phyloP scores from a whole-genome alignment of 2,797 vertebrate genomes.

The Ptychadena robeensis region DNA sequence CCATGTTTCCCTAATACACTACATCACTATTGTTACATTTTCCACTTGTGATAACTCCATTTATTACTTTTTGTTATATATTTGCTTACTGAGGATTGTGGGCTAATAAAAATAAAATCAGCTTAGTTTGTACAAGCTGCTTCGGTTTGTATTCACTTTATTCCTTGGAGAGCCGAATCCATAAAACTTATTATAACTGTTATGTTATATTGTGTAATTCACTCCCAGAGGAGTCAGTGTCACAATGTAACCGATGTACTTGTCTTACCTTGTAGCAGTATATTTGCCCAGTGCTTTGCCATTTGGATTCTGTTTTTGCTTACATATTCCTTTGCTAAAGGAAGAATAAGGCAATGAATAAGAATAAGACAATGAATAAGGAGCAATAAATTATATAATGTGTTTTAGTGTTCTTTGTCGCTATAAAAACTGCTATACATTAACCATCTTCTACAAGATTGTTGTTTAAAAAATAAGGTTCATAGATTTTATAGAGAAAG shows the following conservation, averaged over 20 bases:
- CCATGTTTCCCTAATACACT: no score
- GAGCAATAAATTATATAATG: slow-evolving; percentile 25
- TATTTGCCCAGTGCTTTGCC: slow-evolving; percentile 18
- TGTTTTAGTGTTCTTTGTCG: slow-evolving; percentile 6
- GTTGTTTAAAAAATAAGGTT: slow-evolving; percentile 15
- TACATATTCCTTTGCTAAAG: slow-evolving; percentile 27
- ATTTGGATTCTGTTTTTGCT: slow-evolving; percentile 28
- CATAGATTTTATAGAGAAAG: slow-evolving; percentile 21
- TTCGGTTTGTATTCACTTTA: slow-evolving; percentile 25
- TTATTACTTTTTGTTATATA: background rate
- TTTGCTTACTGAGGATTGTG: slow-evolving; percentile 9
- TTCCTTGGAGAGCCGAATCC: slow-evolving; percentile 29
- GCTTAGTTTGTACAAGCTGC: slow-evolving; percentile 34
- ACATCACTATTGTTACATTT: background rate
- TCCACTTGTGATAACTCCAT: background rate
- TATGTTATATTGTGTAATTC: slow-evolving; percentile 44
- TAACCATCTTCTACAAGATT: background rate
- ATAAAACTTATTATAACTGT: slow-evolving; percentile 45
- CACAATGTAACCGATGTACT: slow-evolving; percentile 41
- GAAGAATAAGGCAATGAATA: slow-evolving; percentile 29
- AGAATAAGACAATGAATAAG: slow-evolving; percentile 24
- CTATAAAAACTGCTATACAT: slow-evolving; percentile 14
- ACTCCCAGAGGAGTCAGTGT: slow-evolving; percentile 30
- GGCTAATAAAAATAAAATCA: slow-evolving; percentile 25
- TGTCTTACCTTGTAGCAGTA: slow-evolving; percentile 39